Conservation (phyloP, 2,797 vertebrate species). For the Nothura maculosa region DNA sequence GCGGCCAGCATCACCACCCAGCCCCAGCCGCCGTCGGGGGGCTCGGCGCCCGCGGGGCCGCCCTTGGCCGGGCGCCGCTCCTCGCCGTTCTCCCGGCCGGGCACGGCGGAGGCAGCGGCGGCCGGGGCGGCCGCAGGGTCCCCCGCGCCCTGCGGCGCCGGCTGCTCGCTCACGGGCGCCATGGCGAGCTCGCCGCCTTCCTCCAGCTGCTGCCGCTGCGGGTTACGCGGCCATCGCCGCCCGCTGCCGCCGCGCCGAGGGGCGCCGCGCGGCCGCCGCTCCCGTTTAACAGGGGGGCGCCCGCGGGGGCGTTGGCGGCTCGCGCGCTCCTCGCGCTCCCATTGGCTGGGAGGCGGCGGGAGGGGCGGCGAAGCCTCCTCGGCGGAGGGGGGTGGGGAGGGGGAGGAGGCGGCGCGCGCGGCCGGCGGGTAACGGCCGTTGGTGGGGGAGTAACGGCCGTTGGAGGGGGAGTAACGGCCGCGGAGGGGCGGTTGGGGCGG, state of each 20-base stretch:
- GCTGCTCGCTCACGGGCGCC: slow-evolving; percentile 51
- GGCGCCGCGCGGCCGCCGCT: slow-evolving; percentile 5
- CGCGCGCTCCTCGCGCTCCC: not conserved
- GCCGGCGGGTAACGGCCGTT: too few relatives aligned
- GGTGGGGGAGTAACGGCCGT: too few relatives aligned
- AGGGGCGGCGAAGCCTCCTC: not conserved
- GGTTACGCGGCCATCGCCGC: not conserved
- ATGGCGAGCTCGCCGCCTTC: not conserved
- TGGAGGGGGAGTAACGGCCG: too few relatives aligned
- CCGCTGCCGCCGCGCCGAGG: slow-evolving; percentile 1
- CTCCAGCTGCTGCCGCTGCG: not conserved
- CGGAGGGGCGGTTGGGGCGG: too few relatives aligned
- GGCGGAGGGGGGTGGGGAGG: not conserved
- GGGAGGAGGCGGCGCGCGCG: not conserved
- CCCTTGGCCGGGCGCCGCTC: not conserved
- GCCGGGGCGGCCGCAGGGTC: not conserved
- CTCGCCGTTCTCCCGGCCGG: not conserved
- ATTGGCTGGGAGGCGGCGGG: slow-evolving; percentile 46
- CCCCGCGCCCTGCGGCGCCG: not conserved
- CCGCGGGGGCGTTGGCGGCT: slow-evolving; percentile 38
- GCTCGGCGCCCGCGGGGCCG: slow-evolving; percentile 71
- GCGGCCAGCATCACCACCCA: slow-evolving; percentile 97
- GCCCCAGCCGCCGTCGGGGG: slow-evolving; percentile 96
- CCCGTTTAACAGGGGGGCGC: slow-evolving; percentile 63
- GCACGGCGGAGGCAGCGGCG: not conserved